Conservation (phyloP, 2,888 invertebrate genomes). For the Dynastes hyllus region DNA sequence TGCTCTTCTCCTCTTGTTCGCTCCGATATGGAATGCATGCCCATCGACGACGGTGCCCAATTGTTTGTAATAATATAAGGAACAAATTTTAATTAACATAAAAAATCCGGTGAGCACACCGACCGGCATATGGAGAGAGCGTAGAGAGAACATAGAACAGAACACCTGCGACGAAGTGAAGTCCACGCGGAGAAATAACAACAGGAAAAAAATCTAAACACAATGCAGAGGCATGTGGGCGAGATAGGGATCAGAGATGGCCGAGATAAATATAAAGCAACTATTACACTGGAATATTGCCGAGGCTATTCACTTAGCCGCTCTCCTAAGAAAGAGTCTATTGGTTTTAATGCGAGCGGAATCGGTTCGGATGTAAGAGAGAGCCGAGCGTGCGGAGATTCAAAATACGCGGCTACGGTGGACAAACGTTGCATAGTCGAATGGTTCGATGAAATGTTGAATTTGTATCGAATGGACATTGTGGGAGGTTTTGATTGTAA, state of each 20-base stretch:
- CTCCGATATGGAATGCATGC: conserved; percentile 17
- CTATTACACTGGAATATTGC: conserved; percentile 57
- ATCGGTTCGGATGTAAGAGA: conserved; percentile 24
- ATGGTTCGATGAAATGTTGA: conserved; percentile 43
- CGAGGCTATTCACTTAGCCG: conserved; percentile 54
- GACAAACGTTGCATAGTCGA: conserved; percentile 27
- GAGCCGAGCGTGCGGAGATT: conserved; percentile 19
- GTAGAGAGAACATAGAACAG: conserved; percentile 33
- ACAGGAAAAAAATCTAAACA: conserved; percentile 54
- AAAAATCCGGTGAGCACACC: conserved; percentile 45
- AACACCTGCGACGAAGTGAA: conserved; percentile 54
- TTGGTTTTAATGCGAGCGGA: conserved; percentile 52
- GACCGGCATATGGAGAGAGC: conserved; percentile 18
- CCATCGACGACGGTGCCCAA: conserved; percentile 29
- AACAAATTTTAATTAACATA: conserved; percentile 52
- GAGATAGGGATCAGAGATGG: conserved; percentile 60
- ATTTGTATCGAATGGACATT: conserved; percentile 43
- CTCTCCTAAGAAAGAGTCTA: conserved; percentile 42
- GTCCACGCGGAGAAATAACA: conserved; percentile 44
- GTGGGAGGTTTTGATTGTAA: conserved; percentile 34
- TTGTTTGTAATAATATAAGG: conserved; percentile 48
- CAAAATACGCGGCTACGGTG: background rate
- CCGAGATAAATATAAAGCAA: conserved; percentile 60
- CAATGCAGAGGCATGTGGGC: conserved; percentile 60
- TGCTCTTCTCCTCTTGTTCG: background rate